phyloP scores from a whole-genome alignment of 1,140 invertebrate genomes.

The Melipona quadrifasciata region DNA sequence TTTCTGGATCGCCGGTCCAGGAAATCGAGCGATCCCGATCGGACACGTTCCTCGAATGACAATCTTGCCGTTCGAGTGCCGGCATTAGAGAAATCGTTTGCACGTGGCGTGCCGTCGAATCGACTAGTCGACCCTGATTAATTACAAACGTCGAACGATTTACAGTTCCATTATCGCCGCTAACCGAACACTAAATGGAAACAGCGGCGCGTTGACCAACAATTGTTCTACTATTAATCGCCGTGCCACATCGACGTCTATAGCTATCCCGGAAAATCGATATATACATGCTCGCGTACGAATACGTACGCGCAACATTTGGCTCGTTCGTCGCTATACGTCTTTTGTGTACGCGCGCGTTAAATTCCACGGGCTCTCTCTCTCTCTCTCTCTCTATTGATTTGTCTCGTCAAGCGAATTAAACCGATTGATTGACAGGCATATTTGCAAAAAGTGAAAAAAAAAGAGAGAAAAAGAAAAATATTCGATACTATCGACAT shows the following conservation, averaged over 20 bases:
- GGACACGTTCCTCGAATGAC: not conserved
- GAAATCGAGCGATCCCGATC: not conserved
- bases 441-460: conserved; percentile 20
- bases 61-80: not conserved
- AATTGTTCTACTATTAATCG: conserved; percentile 53
- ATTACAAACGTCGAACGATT: conserved; percentile 58
- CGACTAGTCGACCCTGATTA: conserved; percentile 57
- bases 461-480: not conserved
- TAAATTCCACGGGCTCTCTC: not conserved
- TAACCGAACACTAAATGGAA: conserved; percentile 51
- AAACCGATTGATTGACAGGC: conserved; percentile 35
- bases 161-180: conserved; percentile 57
- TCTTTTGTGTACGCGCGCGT: not conserved
- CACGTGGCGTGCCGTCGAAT: conserved; percentile 26
- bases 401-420: conserved; percentile 17
- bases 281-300: not conserved
- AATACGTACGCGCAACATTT: not conserved
- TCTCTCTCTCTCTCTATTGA: not conserved
- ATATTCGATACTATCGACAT: not conserved
- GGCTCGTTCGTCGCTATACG: too few relatives aligned
- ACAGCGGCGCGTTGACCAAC: conserved; percentile 51
- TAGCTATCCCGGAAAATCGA: conserved; percentile 36
- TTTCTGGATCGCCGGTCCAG: not conserved
- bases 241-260: conserved; percentile 32
- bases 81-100: conserved; percentile 40